Evolutionary conservation across 2,113 vertebrate genomes (phyloP).

Genomic region (Pholis gunnellus): DNA sequence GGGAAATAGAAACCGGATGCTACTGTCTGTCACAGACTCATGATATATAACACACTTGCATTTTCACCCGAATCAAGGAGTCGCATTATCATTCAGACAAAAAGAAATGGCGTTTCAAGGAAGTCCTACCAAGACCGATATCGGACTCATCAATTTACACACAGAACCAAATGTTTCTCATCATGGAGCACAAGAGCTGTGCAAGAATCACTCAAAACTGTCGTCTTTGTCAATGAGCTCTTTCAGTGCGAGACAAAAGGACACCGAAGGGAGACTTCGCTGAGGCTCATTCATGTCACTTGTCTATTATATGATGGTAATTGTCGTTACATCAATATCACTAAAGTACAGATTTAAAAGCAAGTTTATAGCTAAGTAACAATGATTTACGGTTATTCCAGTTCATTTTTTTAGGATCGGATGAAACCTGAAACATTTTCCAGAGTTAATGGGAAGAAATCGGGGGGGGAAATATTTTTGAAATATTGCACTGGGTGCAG

Average conservation of each 20-base stretch:
- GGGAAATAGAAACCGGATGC: neutral
- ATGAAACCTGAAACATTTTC: neutral
- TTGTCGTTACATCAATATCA: neutral
- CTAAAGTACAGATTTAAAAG: neutral
- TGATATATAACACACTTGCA: neutral
- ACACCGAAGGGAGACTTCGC: neutral
- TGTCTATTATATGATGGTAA: neutral
- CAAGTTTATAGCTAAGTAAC: neutral
- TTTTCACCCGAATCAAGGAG: neutral
- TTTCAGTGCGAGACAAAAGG: neutral
- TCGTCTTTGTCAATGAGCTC: neutral
- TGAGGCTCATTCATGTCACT: neutral
- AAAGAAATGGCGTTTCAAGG: neutral
- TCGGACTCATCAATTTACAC: neutral
- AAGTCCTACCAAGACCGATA: constrained; percentile 6
- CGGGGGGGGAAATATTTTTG: neutral
- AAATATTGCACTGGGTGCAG: constrained; percentile 12
- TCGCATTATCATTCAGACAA: neutral
- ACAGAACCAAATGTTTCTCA: neutral
- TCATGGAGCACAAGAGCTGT: neutral
- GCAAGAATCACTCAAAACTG: constrained; percentile 1
- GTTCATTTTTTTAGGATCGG: neutral
- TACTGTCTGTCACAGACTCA: neutral
- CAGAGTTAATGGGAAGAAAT: neutral
- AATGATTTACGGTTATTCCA: neutral